These are phyloP conservation scores for Brachymystax lenok DNA, from an alignment of 2,797 vertebrate species.

Conservation along the genomic window DNA sequence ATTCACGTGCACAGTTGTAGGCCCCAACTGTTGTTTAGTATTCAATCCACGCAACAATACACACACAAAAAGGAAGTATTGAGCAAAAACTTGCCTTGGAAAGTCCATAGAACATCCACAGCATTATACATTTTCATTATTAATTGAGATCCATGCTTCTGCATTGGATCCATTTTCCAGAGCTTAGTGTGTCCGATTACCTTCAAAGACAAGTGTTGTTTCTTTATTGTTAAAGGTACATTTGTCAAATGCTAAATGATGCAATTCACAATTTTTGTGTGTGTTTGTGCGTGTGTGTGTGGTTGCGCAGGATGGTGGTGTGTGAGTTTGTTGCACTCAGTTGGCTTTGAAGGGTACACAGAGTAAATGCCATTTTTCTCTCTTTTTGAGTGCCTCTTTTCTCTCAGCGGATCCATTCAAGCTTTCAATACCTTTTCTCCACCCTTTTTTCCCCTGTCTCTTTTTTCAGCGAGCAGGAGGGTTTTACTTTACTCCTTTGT, in stretches of 20 bases:
- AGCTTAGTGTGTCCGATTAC: slow-evolving; percentile 71
- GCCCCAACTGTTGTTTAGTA: slow-evolving; percentile 70
- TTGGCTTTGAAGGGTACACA: slow-evolving; percentile 71
- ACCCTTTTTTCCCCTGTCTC: slow-evolving; percentile 73
- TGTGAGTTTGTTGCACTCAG: slow-evolving; percentile 40
- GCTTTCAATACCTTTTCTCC: slow-evolving; percentile 77
- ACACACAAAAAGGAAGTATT: slow-evolving; percentile 62
- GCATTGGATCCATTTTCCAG: slow-evolving; percentile 54
- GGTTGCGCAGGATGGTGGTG: slow-evolving; percentile 19
- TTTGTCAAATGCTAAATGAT: slow-evolving; percentile 68
- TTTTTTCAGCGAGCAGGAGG: slow-evolving; percentile 95
- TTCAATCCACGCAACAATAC: slow-evolving; percentile 63
- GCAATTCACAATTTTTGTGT: slow-evolving; percentile 52
- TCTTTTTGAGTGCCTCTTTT: slow-evolving; percentile 80
- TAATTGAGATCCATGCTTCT: slow-evolving; percentile 60
- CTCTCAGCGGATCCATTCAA: slow-evolving; percentile 72
- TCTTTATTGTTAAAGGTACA: slow-evolving; percentile 69
- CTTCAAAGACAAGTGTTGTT: slow-evolving; percentile 71
- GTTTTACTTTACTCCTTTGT: slow-evolving; percentile 99
- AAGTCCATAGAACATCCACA: slow-evolving; percentile 66
- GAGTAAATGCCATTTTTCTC: slow-evolving; percentile 81
- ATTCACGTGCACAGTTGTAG: slow-evolving; percentile 64
- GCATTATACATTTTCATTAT: slow-evolving; percentile 39
- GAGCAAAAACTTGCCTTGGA: slow-evolving; percentile 64
- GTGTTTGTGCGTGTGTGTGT: slow-evolving; percentile 9